Evolutionary conservation across 2,797 vertebrate species (phyloP).

Genomic region (Knipowitschia caucasica): DNA sequence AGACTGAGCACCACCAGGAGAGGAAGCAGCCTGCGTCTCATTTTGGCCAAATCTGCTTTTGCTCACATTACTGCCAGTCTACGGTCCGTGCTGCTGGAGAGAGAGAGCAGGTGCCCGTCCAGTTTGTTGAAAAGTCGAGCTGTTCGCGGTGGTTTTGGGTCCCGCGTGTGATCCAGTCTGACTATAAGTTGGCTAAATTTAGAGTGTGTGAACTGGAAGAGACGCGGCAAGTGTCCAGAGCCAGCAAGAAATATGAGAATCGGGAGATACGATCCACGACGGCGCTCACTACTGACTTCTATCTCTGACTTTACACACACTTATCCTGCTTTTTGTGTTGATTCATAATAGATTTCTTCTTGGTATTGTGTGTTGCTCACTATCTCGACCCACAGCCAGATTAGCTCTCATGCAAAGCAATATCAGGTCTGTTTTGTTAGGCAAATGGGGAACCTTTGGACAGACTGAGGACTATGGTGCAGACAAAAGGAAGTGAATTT

Average conservation of each 20-base stretch:
- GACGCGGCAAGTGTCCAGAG: slow-evolving; percentile 37
- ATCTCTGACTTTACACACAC: not conserved
- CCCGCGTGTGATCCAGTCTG: slow-evolving; percentile 20
- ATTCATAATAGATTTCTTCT: too few species aligned
- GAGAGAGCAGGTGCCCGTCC: not conserved
- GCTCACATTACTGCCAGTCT: slow-evolving; percentile 28
- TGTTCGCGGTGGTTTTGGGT: slow-evolving; percentile 24
- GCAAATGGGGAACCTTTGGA: too few species aligned
- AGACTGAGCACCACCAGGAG: slow-evolving; percentile 43
- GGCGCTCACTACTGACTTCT: not conserved
- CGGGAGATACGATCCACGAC: slow-evolving; percentile 38
- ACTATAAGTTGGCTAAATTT: slow-evolving; percentile 70
- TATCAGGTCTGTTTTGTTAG: too few species aligned
- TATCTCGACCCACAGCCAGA: too few species aligned
- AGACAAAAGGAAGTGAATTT: too few species aligned
- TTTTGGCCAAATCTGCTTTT: slow-evolving; percentile 12
- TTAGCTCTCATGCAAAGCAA: too few species aligned
- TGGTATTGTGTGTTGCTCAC: too few species aligned
- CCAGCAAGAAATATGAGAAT: slow-evolving; percentile 65
- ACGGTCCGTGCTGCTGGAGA: not conserved
- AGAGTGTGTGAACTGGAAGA: slow-evolving; percentile 68
- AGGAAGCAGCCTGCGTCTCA: slow-evolving; percentile 27
- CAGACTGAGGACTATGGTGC: too few species aligned
- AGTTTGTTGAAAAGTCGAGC: slow-evolving; percentile 1
- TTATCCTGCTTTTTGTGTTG: not conserved